These are phyloP conservation scores for Parthenolecanium corni DNA, from an alignment of 2,888 invertebrate species.

Conservation along the genomic window DNA sequence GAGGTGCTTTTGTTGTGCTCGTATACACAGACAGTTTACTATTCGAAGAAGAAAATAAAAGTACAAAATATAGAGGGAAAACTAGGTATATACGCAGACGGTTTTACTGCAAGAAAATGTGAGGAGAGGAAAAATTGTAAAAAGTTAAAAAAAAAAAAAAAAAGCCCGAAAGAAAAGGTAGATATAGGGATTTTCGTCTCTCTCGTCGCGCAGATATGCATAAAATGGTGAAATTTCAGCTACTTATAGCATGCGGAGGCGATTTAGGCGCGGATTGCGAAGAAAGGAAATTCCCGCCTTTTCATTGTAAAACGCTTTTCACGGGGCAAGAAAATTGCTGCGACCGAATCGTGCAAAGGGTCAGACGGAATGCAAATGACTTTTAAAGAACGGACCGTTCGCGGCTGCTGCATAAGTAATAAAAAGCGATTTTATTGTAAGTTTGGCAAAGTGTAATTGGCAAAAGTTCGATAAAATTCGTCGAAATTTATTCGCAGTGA, in stretches of 20 bases:
- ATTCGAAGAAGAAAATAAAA: no score
- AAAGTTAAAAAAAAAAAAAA: not conserved
- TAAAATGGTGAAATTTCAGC: slow-evolving; percentile 26
- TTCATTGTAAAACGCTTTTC: slow-evolving; percentile 25
- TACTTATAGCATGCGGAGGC: slow-evolving; percentile 24
- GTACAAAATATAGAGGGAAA: no score
- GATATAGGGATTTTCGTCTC: slow-evolving; percentile 25
- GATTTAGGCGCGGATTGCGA: slow-evolving; percentile 25
- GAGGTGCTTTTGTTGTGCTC: no score
- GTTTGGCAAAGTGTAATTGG: slow-evolving; percentile 17
- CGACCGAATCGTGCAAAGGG: slow-evolving; percentile 28
- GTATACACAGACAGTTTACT: no score
- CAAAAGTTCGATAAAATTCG: slow-evolving; percentile 28
- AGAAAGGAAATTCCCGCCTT: slow-evolving; percentile 28
- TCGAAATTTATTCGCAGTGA: slow-evolving; percentile 16
- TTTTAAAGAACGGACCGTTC: slow-evolving; percentile 27
- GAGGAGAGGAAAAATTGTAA: not conserved
- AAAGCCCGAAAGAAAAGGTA: slow-evolving; percentile 15
- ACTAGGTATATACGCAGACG: not conserved
- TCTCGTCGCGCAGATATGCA: slow-evolving; percentile 23
- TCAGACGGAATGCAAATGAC: slow-evolving; percentile 30
- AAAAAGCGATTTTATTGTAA: slow-evolving; percentile 28
- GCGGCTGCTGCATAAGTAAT: slow-evolving; percentile 26
- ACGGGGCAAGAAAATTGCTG: slow-evolving; percentile 26
- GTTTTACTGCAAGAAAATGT: not conserved